Evolutionary conservation across 2,113 vertebrate species (phyloP), one percentile per base, ranked within the genome.

Genomic region (Pedetes capensis): DNA sequence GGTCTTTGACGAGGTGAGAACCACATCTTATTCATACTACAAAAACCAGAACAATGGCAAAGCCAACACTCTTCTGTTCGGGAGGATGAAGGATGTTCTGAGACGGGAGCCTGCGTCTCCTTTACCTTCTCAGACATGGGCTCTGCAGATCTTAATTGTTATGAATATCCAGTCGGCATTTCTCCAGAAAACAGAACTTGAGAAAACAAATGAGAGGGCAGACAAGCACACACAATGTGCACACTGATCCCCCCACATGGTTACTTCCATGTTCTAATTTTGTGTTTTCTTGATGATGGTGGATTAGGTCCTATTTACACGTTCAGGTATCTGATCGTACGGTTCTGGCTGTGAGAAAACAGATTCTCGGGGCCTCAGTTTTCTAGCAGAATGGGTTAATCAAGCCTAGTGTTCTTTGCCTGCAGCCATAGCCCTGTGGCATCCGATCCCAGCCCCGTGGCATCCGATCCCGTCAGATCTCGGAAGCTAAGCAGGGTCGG

Each of bases 31-130:
- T 23, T 20, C 2, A 64, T 72, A 94, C 82, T 32, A 9, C 1
- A 44, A 27, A 29, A 78, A 49, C 51, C 23, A 16, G 7, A 3
- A 34, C 27, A 71, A 34, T 39, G 44, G 13, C 12, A 5, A 20
- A 0, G 1, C 13, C 27, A 1, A 18, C 47, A 32, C n/a, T 61
- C 44, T 79, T 87, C 71, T 8, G 1, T 20, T 16, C n/a, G 32
- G 51, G 11, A 72, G 87, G 25, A 55, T 20, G 1, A 1, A 49
- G 23, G 5, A 3, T 6, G 32, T 6, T 83, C 10, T 61, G 53
- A 51, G 2, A 9, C 13, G 29, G 0, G 0, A 11, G 9, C 16
- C 22, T 13, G 68, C 66, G 29, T 55, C 20, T 44, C 1, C 0
- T 49, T 14, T 34, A 64, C 68, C 69, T 49, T 57, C 63, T 87